Base-by-base conservation (phyloP, 1,140 invertebrate genomes). In the Brachionus angularis region DNA sequence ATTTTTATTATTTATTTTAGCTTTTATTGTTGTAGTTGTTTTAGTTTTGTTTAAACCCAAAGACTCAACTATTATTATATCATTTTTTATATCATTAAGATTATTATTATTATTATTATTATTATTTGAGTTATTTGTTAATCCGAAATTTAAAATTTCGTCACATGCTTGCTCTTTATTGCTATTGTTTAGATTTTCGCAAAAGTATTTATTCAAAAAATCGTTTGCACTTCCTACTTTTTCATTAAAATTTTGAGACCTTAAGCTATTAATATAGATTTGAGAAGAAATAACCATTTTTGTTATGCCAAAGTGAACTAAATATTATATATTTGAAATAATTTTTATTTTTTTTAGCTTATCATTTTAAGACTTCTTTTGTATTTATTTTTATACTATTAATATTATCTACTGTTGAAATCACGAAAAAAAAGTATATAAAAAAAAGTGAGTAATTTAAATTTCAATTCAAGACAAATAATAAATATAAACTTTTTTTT, bases 111-210 rank as follows among this genome's bases (percentile, higher is more conserved):
- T n/a, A n/a, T n/a, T n/a, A n/a, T n/a, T n/a, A n/a, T n/a, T n/a
- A n/a, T n/a, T n/a, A n/a, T n/a, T n/a, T n/a, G n/a, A n/a, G n/a
- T n/a, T n/a, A n/a, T n/a, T n/a, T n/a, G n/a, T n/a, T n/a, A n/a
- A 55, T 58, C 33, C 39, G 36, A 36, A 4, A 39, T 36, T 33
- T 25, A 34, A 58, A 58, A 39, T 58, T 23, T 39, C 33, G 53
- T 58, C 53, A 58, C 53, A 58, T 58, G 39, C 39, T 58, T 58
- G 53, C 21, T 58, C 33, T 39, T 58, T 58, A 58, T 58, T 58
- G 18, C 18, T 39, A 25, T 39, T 42, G 36, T 29, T 58, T 39
- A 23, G 34, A 39, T 58, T 18, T 10, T 5, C 18, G 12, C 29
- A 39, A 55, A 55, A n/a, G n/a, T 34, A 33, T 25, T 58, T n/a